Conservation (phyloP, 1,140 invertebrate genomes). For the Habropoda laboriosa region DNA sequence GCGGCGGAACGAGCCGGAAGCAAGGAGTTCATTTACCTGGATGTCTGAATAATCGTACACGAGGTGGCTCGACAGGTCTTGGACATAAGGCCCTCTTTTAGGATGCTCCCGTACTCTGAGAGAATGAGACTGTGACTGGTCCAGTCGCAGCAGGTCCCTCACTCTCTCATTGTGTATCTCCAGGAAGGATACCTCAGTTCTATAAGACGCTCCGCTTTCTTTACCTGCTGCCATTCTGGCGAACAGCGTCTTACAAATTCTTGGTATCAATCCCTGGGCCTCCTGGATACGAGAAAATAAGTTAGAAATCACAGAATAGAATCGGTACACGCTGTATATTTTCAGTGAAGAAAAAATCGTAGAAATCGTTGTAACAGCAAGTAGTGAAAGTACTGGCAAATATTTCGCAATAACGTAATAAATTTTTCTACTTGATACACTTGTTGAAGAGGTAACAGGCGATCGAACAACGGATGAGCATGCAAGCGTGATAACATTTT, state of each 20-base stretch:
- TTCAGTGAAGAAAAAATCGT: background rate
- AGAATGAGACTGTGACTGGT: constrained; percentile 86
- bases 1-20: background rate
- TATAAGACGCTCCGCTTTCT: constrained; percentile 91
- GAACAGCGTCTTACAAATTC: constrained; percentile 91
- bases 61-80: constrained; percentile 93
- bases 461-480: background rate
- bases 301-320: background rate
- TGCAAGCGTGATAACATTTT: constrained; percentile 2
- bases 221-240: constrained; percentile 89
- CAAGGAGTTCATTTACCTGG: constrained; percentile 82
- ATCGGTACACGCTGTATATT: too few species aligned
- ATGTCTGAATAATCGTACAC: constrained; percentile 93
- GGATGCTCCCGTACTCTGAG: constrained; percentile 96
- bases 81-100: constrained; percentile 95
- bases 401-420: constrained; percentile 12
- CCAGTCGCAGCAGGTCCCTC: constrained; percentile 90
- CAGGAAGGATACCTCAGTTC: constrained; percentile 92
- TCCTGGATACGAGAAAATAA: constrained; percentile 82
- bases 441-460: background rate
- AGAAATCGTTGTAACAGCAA: constrained; percentile 1
- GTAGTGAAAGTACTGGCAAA: background rate
- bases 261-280: constrained; percentile 92
- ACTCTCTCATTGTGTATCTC: constrained; percentile 97
- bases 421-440: background rate